These are phyloP conservation scores for Trichogramma evanescens DNA, from an alignment of 2,888 invertebrate genomes.

Conservation along the genomic window DNA sequence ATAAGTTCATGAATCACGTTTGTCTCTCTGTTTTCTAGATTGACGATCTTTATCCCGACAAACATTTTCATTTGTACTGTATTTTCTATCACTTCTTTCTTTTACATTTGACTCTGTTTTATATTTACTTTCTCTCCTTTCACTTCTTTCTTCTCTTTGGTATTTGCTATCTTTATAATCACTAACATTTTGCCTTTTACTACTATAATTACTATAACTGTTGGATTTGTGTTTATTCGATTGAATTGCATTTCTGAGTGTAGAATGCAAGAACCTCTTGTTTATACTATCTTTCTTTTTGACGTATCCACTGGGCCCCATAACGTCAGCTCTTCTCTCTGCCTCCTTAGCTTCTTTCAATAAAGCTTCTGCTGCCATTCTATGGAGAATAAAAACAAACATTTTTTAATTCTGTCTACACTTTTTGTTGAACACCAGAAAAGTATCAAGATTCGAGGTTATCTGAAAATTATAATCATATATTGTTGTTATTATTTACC, in stretches of 20 bases:
- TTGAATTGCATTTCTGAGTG: slow-evolving; percentile 39
- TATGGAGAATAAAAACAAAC: slow-evolving; percentile 11
- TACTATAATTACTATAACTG: slow-evolving; percentile 5
- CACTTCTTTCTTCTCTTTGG: slow-evolving; percentile 1
- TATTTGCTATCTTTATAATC: background rate
- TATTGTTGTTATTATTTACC: slow-evolving; percentile 22
- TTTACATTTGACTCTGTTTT: too few species aligned
- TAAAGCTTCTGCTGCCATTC: slow-evolving; percentile 43
- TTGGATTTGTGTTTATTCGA: slow-evolving; percentile 30
- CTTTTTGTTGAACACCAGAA: too few species aligned
- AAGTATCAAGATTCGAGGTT: background rate
- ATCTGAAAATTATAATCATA: background rate
- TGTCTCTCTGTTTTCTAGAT: too few species aligned
- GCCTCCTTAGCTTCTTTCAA: slow-evolving; percentile 42
- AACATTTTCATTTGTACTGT: too few species aligned
- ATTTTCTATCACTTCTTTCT: too few species aligned
- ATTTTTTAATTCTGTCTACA: too few species aligned
- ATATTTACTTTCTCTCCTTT: background rate
- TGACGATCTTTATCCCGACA: too few species aligned
- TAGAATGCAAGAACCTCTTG: slow-evolving; percentile 43
- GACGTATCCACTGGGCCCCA: slow-evolving; percentile 45
- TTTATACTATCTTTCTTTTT: slow-evolving; percentile 43
- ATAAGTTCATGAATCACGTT: too few species aligned
- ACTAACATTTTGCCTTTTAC: slow-evolving; percentile 2
- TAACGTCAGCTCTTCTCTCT: slow-evolving; percentile 40